Base-by-base conservation (phyloP, 2,797 vertebrate genomes). In the Lycodopsis pacificus region DNA sequence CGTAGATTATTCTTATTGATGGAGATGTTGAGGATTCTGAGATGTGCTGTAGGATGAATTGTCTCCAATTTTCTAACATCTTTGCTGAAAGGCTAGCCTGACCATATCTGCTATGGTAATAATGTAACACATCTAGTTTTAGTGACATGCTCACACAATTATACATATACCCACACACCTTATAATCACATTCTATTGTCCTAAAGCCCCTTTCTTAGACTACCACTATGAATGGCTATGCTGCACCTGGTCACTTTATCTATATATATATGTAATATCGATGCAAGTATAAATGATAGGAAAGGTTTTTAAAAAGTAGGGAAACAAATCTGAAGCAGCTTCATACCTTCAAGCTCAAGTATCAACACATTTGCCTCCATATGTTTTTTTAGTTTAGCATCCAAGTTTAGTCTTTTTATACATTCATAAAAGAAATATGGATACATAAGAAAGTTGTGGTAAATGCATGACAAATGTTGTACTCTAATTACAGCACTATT, bases 1-100 rank as follows among this genome's bases (percentile, higher is more conserved):
- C 7, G n/a, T 66, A 75, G 63, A 89, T 90, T 77, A 87, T 70
- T 69, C 72, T 71, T 53, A 42, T 80, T 86, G 82, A 89, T 76
- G 71, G 80, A 83, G 75, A 85, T 65, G 81, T 57, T 73, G 49
- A 67, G 67, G 48, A 68, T 44, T 42, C 73, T 54, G 73, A 79
- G 64, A 72, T 78, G 66, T 54, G 68, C 65, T 79, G 62, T 46
- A 25, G 30, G 65, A 86, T 90, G 80, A 90, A 81, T 84, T 75
- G 79, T 67, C 40, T 73, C 51, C 42, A 81, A 70, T 86, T 88
- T 89, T 72, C 63, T n/a, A 58, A 51, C 63, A 74, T 76, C 51
- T 80, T 76, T 67, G 30, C 77, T 80, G 38, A 83, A 88, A 82
- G 63, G 32, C 65, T 66, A 65, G 44, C 66, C 56, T 48, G 12